Conservation (phyloP, 2,888 invertebrate genomes). For the Listrodromus nycthemerus region DNA sequence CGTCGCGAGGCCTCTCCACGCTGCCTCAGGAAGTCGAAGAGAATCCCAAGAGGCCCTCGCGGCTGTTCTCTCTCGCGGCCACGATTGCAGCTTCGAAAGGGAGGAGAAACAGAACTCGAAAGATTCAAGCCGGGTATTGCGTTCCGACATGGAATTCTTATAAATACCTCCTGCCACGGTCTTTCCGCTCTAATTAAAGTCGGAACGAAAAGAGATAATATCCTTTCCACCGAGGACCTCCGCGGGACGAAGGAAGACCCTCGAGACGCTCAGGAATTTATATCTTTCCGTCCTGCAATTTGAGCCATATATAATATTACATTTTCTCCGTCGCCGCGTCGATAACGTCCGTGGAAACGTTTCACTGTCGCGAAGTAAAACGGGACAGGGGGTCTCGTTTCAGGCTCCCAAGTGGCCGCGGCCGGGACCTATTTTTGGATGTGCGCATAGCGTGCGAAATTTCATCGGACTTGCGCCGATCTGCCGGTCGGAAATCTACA, state of each 20-base stretch:
- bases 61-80: slow-evolving; percentile 1
- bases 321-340: background rate
- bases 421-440: no score
- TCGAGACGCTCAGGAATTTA: slow-evolving; percentile 31
- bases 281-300: slow-evolving; percentile 38
- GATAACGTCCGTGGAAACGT: no score
- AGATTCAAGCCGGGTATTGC: slow-evolving; percentile 48
- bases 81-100: slow-evolving; percentile 48
- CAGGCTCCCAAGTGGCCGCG: no score
- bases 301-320: slow-evolving; percentile 23
- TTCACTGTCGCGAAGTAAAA: no score
- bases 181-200: slow-evolving; percentile 58
- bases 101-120: slow-evolving; percentile 9
- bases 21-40: background rate
- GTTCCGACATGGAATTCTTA: slow-evolving; percentile 46
- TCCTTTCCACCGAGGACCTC: background rate
- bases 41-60: slow-evolving; percentile 3
- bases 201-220: slow-evolving; percentile 14
- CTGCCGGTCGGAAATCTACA: no score
- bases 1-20: background rate
- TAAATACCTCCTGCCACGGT: slow-evolving; percentile 42
- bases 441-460: no score
- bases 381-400: no score
- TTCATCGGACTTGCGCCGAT: no score
- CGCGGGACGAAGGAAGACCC: background rate